phyloP scores from a whole-genome alignment of 2,113 vertebrate genomes.

The Charina bottae region DNA sequence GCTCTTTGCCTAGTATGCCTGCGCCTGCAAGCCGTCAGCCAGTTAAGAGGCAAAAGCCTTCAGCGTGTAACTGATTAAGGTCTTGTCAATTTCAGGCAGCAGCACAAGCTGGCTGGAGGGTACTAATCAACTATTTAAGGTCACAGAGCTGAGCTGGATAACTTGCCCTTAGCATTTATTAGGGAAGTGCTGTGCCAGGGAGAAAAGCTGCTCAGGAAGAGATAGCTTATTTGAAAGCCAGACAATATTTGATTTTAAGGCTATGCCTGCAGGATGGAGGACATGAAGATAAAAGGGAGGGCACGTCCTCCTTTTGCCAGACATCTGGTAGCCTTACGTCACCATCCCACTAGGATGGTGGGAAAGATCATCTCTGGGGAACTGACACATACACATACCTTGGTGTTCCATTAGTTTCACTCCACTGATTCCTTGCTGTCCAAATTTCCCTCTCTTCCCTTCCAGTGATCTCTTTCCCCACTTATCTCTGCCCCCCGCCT shows the following conservation, averaged over 20 bases:
- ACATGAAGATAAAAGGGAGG: neutral
- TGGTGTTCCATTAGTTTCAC: neutral
- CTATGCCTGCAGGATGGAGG: neutral
- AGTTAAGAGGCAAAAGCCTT: no score
- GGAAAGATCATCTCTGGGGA: neutral
- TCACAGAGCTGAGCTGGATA: neutral
- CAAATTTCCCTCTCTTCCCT: neutral
- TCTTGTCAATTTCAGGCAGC: neutral
- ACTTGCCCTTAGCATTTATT: neutral
- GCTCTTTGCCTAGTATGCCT: neutral
- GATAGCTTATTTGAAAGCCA: neutral
- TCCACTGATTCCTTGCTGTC: neutral
- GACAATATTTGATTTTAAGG: neutral
- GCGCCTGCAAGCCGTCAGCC: no score
- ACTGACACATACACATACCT: neutral
- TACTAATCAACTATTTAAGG: neutral
- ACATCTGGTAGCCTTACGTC: neutral
- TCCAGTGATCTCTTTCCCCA: neutral
- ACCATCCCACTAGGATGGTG: neutral
- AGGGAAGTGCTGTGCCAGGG: neutral
- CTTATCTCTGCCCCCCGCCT: neutral
- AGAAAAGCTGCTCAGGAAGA: neutral
- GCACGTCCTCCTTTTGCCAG: neutral
- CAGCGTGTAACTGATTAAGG: neutral
- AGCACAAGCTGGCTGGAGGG: neutral